Conservation (phyloP, 2,797 vertebrate genomes). For the Eospalax fontanierii region DNA sequence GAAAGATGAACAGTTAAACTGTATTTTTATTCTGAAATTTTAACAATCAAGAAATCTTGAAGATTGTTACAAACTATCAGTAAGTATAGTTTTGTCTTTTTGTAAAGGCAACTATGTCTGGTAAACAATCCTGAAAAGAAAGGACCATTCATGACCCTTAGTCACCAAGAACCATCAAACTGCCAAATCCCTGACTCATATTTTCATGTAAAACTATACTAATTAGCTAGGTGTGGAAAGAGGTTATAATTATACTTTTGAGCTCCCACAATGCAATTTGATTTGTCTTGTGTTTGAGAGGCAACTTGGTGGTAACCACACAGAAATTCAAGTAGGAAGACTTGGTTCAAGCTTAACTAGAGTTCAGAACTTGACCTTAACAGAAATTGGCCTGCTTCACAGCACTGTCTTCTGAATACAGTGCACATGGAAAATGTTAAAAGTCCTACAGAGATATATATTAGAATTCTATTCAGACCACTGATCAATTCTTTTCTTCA, state of each 20-base stretch:
- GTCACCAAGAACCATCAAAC: background rate
- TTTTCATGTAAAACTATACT: constrained; percentile 61
- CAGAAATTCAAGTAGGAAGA: constrained; percentile 45
- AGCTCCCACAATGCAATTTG: constrained; percentile 50
- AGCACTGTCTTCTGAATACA: background rate
- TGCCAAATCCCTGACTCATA: constrained; percentile 2
- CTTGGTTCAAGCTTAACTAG: constrained; percentile 10
- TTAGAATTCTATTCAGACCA: constrained; percentile 46
- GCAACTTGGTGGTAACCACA: constrained; percentile 13
- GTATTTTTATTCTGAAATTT: constrained; percentile 62
- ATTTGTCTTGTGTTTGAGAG: constrained; percentile 53
- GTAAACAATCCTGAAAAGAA: constrained; percentile 21
- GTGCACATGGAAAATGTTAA: background rate
- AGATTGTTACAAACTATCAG: constrained; percentile 15
- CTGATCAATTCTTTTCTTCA: constrained; percentile 37
- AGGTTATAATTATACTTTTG: constrained; percentile 68
- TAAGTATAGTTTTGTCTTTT: constrained; percentile 6
- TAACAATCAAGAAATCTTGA: constrained; percentile 59
- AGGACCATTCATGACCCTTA: background rate
- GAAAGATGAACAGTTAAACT: constrained; percentile 8
- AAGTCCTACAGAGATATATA: background rate
- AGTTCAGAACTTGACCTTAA: constrained; percentile 49
- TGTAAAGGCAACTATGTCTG: background rate
- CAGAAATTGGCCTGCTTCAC: constrained; percentile 34
- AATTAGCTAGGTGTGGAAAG: constrained; percentile 47